Conservation (phyloP, 92 coral and sea anemone genomes). For the Palythoa grandiflora region DNA sequence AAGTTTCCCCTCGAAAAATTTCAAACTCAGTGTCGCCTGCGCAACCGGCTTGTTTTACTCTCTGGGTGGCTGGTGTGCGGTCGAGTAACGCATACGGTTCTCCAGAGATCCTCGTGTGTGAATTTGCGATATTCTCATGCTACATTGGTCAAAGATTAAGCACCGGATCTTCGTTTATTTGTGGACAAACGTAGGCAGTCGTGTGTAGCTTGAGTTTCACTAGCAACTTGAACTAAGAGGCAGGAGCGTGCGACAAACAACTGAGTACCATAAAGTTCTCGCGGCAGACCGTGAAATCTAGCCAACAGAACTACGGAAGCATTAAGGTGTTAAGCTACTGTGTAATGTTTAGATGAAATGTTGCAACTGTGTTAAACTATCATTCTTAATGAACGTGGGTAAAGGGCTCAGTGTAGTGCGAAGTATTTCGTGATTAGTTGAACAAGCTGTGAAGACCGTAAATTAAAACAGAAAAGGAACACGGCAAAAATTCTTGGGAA, state of each 20-base stretch:
- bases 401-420: background rate
- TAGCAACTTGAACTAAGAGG: slow-evolving; percentile 21
- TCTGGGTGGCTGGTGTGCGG: slow-evolving; percentile 16
- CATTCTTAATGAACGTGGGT: background rate
- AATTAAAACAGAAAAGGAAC: background rate
- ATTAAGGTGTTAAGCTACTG: slow-evolving; percentile 41
- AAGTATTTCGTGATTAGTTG: background rate
- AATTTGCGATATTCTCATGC: slow-evolving; percentile 38
- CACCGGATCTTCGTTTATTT: slow-evolving; percentile 52
- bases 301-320: slow-evolving; percentile 44
- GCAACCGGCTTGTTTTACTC: background rate
- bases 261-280: slow-evolving; percentile 28
- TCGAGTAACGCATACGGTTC: background rate
- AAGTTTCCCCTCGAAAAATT: background rate
- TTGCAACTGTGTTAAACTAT: background rate
- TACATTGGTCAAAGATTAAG: slow-evolving; percentile 45
- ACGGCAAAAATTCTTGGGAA: background rate
- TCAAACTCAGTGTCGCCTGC: background rate
- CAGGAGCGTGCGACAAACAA: slow-evolving; percentile 27
- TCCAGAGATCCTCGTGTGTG: slow-evolving; percentile 44
- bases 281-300: slow-evolving; percentile 44
- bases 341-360: background rate
- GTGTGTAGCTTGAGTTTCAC: slow-evolving; percentile 33
- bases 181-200: slow-evolving; percentile 46
- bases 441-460: background rate